Percentiles rank a stretch among this genome's conserved stretches.
phyloP scores from a whole-genome alignment of 2,888 invertebrate species.

The Ametastegia equiseti region DNA sequence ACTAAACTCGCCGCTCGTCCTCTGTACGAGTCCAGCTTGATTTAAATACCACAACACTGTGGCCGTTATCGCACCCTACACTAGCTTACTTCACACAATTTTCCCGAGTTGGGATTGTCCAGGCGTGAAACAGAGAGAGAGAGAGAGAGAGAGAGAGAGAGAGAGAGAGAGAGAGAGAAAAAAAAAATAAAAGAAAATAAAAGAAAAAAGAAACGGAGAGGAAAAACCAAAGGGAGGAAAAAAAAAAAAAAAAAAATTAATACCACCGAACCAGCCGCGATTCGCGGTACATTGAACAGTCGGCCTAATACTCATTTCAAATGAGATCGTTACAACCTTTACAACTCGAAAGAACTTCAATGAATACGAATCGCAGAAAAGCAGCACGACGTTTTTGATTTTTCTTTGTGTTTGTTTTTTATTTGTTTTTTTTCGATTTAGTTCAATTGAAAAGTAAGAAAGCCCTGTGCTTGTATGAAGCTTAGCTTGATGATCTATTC shows the following conservation, averaged over 20 bases:
- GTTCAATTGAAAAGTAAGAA: too few species aligned
- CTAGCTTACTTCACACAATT: slow-evolving; percentile 32
- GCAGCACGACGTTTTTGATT: too few species aligned
- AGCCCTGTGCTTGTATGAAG: too few species aligned
- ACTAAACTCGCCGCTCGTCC: background rate
- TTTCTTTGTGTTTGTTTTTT: too few species aligned
- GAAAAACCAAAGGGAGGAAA: too few species aligned
- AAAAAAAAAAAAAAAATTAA: too few species aligned
- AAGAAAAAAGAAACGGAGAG: background rate
- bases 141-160: too few species aligned
- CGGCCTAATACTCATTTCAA: background rate
- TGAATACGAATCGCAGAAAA: too few species aligned
- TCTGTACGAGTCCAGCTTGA: background rate
- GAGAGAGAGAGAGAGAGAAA: too few species aligned
- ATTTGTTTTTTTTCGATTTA: too few species aligned
- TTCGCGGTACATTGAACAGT: slow-evolving; percentile 15
- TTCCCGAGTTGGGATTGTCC: background rate
- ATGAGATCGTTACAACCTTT: background rate
- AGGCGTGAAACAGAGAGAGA: slow-evolving; percentile 2
- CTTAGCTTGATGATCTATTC: too few species aligned
- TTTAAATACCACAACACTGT: slow-evolving; percentile 7
- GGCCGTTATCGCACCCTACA: slow-evolving; percentile 13
- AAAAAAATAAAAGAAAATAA: background rate
- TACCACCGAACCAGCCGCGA: background rate
- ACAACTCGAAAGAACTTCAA: background rate